These are phyloP conservation scores for Pelecanus crispus DNA, from an alignment of 2,113 vertebrate genomes.

Conservation along the genomic window DNA sequence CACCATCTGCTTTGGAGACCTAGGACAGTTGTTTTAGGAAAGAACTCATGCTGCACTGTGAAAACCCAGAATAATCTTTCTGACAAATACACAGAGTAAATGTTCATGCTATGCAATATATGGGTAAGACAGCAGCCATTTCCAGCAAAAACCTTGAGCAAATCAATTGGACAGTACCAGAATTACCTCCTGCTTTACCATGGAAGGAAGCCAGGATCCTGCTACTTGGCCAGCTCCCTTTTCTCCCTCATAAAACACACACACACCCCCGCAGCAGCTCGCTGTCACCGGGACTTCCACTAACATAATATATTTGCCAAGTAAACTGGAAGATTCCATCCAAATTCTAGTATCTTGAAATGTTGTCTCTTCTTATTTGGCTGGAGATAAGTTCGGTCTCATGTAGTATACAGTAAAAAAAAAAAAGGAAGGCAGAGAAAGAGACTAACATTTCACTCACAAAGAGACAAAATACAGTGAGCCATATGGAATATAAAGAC, in stretches of 20 bases:
- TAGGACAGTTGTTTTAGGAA: background rate
- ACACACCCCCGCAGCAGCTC: background rate
- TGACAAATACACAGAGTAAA: conserved; percentile 1
- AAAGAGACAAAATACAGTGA: background rate
- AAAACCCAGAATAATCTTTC: conserved; percentile 34
- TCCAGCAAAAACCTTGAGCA: conserved; percentile 52
- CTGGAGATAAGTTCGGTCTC: background rate
- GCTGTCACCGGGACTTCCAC: background rate
- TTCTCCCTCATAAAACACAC: background rate
- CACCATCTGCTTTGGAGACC: conserved; percentile 32
- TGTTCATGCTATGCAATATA: background rate
- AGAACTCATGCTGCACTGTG: background rate
- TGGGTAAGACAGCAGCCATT: conserved; percentile 8
- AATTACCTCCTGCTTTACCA: conserved; percentile 16
- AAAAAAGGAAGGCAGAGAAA: background rate
- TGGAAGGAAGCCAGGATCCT: conserved; percentile 19
- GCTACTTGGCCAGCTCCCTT: background rate
- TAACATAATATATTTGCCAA: background rate
- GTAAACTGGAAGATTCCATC: background rate
- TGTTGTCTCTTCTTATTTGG: background rate
- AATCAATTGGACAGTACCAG: conserved; percentile 28
- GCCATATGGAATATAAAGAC: background rate
- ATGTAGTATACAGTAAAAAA: background rate
- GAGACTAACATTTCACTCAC: background rate
- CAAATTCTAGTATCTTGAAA: background rate